Conservation (phyloP, 2,888 invertebrate genomes). For the Crioceris asparagi region DNA sequence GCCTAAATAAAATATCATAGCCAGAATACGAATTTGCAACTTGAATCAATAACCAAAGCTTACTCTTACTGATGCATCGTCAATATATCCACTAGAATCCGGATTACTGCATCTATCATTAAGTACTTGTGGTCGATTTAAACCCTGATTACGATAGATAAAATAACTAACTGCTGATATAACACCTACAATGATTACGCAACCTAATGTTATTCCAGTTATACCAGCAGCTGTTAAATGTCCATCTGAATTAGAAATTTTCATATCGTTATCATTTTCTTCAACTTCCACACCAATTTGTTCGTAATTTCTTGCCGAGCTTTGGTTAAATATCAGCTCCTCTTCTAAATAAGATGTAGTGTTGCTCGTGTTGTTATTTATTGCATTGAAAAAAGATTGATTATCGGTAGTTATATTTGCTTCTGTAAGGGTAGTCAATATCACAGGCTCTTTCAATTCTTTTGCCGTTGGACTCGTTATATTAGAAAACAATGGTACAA, state of each 20-base stretch:
- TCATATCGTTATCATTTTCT: conserved; percentile 14
- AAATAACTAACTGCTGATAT: conserved; percentile 57
- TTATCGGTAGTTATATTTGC: conserved; percentile 24
- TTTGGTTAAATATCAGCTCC: conserved; percentile 24
- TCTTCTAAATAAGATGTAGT: conserved; percentile 25
- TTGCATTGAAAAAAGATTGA: conserved; percentile 21
- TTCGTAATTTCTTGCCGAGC: conserved; percentile 22
- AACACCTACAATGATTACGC: conserved; percentile 51
- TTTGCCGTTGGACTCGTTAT: conserved; percentile 14
- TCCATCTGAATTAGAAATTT: conserved; percentile 16
- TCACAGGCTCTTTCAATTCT: conserved; percentile 32
- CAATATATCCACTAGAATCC: conserved; percentile 77
- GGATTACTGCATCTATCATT: conserved; percentile 76
- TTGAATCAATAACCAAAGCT: conserved; percentile 29
- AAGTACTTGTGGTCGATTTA: conserved; percentile 74
- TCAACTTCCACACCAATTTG: conserved; percentile 20
- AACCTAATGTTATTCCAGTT: conserved; percentile 59
- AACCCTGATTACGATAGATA: conserved; percentile 58
- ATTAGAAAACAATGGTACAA: conserved; percentile 17
- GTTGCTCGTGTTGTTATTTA: conserved; percentile 26
- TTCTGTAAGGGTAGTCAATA: conserved; percentile 26
- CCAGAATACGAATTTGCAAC: background rate
- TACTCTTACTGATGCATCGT: conserved; percentile 77
- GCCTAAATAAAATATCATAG: conserved; percentile 3
- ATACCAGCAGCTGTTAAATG: conserved; percentile 40